phyloP scores from a whole-genome alignment of 2,113 vertebrate genomes.

The Coturnix japonica region DNA sequence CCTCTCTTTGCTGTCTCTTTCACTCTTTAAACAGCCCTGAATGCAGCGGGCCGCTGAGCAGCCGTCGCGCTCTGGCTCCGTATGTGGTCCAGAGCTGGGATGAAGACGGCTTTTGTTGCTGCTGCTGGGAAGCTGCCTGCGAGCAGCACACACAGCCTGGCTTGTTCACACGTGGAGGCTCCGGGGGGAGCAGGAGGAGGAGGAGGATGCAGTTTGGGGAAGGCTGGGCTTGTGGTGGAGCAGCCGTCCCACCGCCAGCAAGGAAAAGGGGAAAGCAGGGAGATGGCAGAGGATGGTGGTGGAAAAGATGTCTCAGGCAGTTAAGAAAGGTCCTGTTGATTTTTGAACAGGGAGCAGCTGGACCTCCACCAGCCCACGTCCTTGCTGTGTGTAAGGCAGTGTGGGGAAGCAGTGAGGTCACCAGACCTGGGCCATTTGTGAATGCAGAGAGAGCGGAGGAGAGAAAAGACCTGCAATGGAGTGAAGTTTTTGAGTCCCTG shows the following conservation, averaged over 20 bases:
- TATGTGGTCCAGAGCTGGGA: slow-evolving; percentile 72
- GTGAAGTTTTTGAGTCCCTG: neutral
- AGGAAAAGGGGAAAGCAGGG: neutral
- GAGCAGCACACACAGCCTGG: slow-evolving; percentile 66
- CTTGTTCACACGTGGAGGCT: slow-evolving; percentile 63
- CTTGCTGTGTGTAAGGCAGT: neutral
- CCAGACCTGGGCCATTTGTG: accelerated
- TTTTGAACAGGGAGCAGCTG: neutral
- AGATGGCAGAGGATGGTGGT: neutral
- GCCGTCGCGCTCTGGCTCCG: slow-evolving; percentile 59
- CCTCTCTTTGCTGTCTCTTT: slow-evolving; percentile 52
- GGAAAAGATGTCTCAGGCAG: slow-evolving; percentile 50
- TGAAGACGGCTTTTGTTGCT: slow-evolving; percentile 78
- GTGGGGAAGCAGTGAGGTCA: neutral
- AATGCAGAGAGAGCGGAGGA: neutral
- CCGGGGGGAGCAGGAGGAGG: neutral
- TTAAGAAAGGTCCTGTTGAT: slow-evolving; percentile 44
- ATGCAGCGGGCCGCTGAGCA: slow-evolving; percentile 61
- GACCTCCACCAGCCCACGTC: neutral
- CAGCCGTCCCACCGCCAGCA: neutral
- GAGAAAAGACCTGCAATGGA: neutral
- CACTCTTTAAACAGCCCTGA: slow-evolving; percentile 65
- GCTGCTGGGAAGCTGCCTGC: slow-evolving; percentile 70
- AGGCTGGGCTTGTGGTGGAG: slow-evolving; percentile 35
- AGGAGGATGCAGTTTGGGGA: neutral